Evolutionary conservation across 2,797 vertebrate genomes (phyloP), one percentile per base, ranked within the genome.

Genomic region (Kryptolebias ocellatus): DNA sequence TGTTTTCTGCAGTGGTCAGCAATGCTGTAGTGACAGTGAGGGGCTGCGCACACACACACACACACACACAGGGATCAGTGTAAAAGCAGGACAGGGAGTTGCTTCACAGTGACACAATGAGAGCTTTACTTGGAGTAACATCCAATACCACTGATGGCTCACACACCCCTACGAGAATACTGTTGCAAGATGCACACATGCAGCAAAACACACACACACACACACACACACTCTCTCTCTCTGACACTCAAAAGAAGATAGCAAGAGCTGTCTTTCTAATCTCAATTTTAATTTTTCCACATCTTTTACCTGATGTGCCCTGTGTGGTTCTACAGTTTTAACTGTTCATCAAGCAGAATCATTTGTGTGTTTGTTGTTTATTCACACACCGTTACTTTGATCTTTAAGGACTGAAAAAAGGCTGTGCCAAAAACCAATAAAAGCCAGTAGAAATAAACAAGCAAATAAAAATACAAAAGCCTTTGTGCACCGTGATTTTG

Each of bases 1-100:
- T 98, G 75, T 99, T 99, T 94, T 99, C 98, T 16, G 97, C 97
- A 14, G 96, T 97, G 86, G 95, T 99, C 89, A 98, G 94, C 73
- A 93, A 95, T 1, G 96, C 94, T 2, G 97, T 97, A 44, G 97
- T 99, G 91, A 99, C 97, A 79, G 95, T 99, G 85, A 99, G 95
- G 87, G 97, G 98, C 98, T 99, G 76, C 4, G 65, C 70, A 52
- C 74, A 68, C 64, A 27, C 58, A 55, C 73, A 75, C 66, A 71
- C 44, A 71, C 57, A 72, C 31, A 71, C 72, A 20, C 52, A 82
- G 16, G 46, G 64, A 70, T 79, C 65, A 80, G 77, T 79, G 72
- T 74, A 52, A 81, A 76, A 66, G 64, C 20, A 34, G 60, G 60
- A 89, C 87, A 89, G 84, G 82, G 83, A 42, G 62, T 18, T 83